phyloP scores from a whole-genome alignment of 2,113 vertebrate species.

The Puntigrus tetrazona region DNA sequence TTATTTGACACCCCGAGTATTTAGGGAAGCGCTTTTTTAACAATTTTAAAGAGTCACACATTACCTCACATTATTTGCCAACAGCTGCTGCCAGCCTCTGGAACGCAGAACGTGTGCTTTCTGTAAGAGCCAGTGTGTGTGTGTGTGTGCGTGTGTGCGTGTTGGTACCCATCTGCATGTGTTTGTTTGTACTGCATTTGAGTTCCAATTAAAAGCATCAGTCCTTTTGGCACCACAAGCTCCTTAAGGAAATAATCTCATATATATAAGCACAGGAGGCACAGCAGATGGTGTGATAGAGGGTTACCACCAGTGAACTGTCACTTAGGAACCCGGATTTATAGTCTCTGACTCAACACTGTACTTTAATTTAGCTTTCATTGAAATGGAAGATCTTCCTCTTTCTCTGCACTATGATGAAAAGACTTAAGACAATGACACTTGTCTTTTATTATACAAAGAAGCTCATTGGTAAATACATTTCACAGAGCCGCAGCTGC shows the following conservation, averaged over 20 bases:
- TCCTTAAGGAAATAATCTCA: constrained; percentile 65
- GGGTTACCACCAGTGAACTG: constrained; percentile 48
- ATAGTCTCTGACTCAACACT: constrained; percentile 13
- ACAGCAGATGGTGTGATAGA: constrained; percentile 72
- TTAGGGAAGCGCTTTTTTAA: background rate
- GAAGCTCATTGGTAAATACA: constrained; percentile 19
- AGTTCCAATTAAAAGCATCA: constrained; percentile 25
- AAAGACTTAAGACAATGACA: constrained; percentile 33
- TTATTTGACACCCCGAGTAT: background rate
- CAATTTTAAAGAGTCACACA: constrained; percentile 15
- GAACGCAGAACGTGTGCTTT: constrained; percentile 61
- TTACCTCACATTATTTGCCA: constrained; percentile 25
- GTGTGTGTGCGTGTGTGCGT: background rate
- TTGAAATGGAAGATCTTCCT: background rate
- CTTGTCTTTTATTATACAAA: constrained; percentile 23
- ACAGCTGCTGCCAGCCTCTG: constrained; percentile 31
- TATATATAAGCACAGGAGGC: constrained; percentile 66
- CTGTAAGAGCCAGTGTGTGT: background rate
- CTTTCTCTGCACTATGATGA: constrained; percentile 3
- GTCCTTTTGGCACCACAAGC: constrained; percentile 60
- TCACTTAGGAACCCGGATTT: constrained; percentile 36
- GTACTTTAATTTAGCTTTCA: constrained; percentile 7
- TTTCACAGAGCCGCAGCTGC: constrained; percentile 4
- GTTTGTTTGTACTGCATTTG: constrained; percentile 33
- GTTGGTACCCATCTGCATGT: background rate